phyloP scores from a whole-genome alignment of 92 coral and sea anemone species.

The Parazoanthus swiftii region DNA sequence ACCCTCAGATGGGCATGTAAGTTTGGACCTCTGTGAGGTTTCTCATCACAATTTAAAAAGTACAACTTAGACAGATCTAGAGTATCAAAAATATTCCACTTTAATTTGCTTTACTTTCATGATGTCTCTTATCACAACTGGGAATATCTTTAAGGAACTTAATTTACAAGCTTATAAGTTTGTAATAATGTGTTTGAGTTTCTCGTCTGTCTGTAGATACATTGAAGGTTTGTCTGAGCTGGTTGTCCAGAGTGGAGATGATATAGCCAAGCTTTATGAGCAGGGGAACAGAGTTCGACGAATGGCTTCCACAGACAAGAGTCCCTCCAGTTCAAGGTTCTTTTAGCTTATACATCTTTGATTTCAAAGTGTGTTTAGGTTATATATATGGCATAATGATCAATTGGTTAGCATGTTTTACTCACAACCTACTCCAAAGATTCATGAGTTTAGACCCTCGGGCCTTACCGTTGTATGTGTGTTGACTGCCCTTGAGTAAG shows the following conservation, averaged over 20 bases:
- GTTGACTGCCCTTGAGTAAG: no score
- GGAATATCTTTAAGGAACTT: no score
- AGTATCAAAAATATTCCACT: not conserved
- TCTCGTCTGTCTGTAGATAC: constrained; percentile 55
- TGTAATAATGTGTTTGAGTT: not conserved
- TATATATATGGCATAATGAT: no score
- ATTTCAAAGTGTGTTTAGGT: no score
- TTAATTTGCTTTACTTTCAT: no score
- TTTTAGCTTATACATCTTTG: not conserved
- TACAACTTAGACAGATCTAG: not conserved
- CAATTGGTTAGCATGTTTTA: no score
- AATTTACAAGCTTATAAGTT: no score
- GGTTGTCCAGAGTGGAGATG: constrained; percentile 88
- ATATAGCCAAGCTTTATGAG: constrained; percentile 84
- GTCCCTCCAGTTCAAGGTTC: constrained; percentile 79
- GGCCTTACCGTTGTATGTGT: no score
- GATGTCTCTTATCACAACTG: no score
- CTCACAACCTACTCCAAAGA: no score
- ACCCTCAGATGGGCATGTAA: constrained; percentile 97
- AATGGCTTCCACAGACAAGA: constrained; percentile 87
- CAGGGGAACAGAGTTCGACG: constrained; percentile 96
- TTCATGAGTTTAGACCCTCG: no score
- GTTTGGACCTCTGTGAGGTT: constrained; percentile 7
- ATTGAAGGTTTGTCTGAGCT: constrained; percentile 94
- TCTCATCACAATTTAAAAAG: not conserved